phyloP scores from a whole-genome alignment of 2,888 invertebrate species.

The Philaethria dido region DNA sequence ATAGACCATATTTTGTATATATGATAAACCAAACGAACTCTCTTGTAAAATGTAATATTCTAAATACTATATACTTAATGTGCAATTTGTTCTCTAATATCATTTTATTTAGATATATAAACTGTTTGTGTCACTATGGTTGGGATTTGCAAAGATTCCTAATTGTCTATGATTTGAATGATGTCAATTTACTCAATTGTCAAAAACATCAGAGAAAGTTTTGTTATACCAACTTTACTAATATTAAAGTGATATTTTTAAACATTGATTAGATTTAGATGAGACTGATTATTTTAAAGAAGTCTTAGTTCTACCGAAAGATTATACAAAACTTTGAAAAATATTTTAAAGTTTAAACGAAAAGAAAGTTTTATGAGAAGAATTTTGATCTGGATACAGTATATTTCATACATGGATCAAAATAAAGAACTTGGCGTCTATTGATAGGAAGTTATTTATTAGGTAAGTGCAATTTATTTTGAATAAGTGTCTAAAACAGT shows the following conservation, averaged over 20 bases:
- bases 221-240: constrained; percentile 36
- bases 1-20: too few species aligned
- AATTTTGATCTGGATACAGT: constrained; percentile 18
- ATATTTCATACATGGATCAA: constrained; percentile 28
- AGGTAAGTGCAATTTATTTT: constrained; percentile 19
- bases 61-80: too few species aligned
- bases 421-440: constrained; percentile 24
- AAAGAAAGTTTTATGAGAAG: constrained; percentile 32
- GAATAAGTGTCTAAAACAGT: background rate
- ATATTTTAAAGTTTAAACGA: constrained; percentile 6
- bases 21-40: too few species aligned
- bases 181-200: constrained; percentile 38
- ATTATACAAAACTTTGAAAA: background rate
- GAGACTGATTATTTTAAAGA: constrained; percentile 20
- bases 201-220: constrained; percentile 45
- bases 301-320: background rate
- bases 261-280: constrained; percentile 5
- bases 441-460: constrained; percentile 7
- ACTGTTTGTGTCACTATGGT: background rate
- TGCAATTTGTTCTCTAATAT: background rate
- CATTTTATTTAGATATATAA: background rate
- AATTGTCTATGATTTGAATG: constrained; percentile 26
- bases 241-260: constrained; percentile 35
- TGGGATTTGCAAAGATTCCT: background rate
- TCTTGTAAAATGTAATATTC: too few species aligned